phyloP scores from a whole-genome alignment of 2,797 vertebrate genomes.

The Distichodus sexfasciatus region DNA sequence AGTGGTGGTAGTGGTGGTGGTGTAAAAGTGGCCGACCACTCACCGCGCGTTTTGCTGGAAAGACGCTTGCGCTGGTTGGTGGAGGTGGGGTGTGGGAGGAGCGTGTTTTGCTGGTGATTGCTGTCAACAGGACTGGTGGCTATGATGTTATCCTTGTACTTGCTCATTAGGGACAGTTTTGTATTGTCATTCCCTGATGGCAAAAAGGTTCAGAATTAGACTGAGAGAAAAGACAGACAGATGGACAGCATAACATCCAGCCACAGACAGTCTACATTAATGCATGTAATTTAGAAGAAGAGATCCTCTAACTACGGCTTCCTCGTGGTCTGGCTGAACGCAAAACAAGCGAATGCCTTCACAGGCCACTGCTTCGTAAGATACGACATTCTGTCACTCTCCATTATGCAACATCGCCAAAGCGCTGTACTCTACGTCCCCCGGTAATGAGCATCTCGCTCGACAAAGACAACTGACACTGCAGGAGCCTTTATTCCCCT shows the following conservation, averaged over 20 bases:
- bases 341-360: slow-evolving; percentile 15
- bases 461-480: slow-evolving; percentile 41
- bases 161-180: slow-evolving; percentile 98
- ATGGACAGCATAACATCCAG: slow-evolving; percentile 23
- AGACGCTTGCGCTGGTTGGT: slow-evolving; percentile 94
- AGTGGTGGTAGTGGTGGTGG: neutral
- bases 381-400: slow-evolving; percentile 32
- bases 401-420: slow-evolving; percentile 35
- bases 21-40: slow-evolving; percentile 57
- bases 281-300: slow-evolving; percentile 11
- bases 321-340: slow-evolving; percentile 15
- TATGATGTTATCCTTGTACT: slow-evolving; percentile 99
- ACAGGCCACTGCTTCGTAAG: slow-evolving; percentile 11
- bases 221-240: slow-evolving; percentile 5
- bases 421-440: slow-evolving; percentile 6
- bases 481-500: slow-evolving; percentile 18
- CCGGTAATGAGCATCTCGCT: slow-evolving; percentile 25
- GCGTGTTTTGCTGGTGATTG: slow-evolving; percentile 93
- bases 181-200: slow-evolving; percentile 88
- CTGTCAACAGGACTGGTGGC: slow-evolving; percentile 93
- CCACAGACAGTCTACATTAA: slow-evolving; percentile 20
- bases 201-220: slow-evolving; percentile 44
- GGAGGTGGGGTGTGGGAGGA: slow-evolving; percentile 91
- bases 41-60: slow-evolving; percentile 94
- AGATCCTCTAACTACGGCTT: slow-evolving; percentile 6